Percentiles rank a stretch among this genome's conserved stretches.
Evolutionary conservation across 1,140 invertebrate species (phyloP).

Genomic region (Cecropterus lyciades): DNA sequence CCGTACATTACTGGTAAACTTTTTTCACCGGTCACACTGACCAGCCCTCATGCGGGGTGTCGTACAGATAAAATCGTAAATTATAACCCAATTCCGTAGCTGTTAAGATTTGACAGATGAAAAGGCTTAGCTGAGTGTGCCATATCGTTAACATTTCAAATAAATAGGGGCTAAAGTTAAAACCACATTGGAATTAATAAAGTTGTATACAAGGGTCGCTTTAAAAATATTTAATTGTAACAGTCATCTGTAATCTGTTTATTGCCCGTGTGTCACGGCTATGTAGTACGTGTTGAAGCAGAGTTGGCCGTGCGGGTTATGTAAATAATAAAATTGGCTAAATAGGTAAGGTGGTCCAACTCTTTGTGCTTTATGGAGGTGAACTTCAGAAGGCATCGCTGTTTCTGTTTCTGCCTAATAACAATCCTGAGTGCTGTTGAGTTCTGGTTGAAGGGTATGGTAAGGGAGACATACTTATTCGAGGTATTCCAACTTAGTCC

Average conservation of each 20-base stretch:
- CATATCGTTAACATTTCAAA: slow-evolving; percentile 76
- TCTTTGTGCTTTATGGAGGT: too few relatives aligned
- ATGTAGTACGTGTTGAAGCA: too few relatives aligned
- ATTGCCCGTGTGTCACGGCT: too few relatives aligned
- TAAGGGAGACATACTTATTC: too few relatives aligned
- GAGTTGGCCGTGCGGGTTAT: too few relatives aligned
- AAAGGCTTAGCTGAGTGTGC: slow-evolving; percentile 72
- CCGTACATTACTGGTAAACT: slow-evolving; percentile 53
- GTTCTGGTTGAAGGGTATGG: too few relatives aligned
- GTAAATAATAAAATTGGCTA: too few relatives aligned
- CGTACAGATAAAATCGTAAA: slow-evolving; percentile 81
- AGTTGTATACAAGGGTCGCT: slow-evolving; percentile 9
- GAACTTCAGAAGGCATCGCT: too few relatives aligned
- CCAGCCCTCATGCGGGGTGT: slow-evolving; percentile 78
- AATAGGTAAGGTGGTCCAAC: too few relatives aligned
- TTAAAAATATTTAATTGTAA: slow-evolving; percentile 6
- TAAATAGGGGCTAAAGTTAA: slow-evolving; percentile 60
- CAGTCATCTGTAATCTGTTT: not conserved
- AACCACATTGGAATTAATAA: slow-evolving; percentile 15
- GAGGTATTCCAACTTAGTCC: too few relatives aligned
- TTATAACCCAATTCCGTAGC: slow-evolving; percentile 82
- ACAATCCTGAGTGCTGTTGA: too few relatives aligned
- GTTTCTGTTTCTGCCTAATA: too few relatives aligned
- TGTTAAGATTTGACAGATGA: slow-evolving; percentile 83
- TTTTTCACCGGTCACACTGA: slow-evolving; percentile 72